These are phyloP conservation scores for Hylaeus anthracinus DNA, from an alignment of 1,140 invertebrate genomes.

Conservation along the genomic window DNA sequence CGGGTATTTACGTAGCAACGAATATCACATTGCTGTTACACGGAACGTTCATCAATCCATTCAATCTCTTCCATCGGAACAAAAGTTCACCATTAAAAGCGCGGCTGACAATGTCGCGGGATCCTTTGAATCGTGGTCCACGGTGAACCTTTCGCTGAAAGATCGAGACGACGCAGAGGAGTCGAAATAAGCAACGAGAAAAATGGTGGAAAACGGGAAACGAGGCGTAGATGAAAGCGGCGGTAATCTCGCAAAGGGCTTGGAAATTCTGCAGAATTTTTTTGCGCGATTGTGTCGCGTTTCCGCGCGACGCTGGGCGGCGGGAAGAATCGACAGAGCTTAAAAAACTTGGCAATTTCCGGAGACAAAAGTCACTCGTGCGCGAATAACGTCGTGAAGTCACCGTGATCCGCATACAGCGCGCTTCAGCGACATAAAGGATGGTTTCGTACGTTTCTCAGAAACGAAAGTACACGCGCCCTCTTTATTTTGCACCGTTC, in stretches of 20 bases:
- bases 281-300: neutral
- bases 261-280: neutral
- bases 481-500: neutral
- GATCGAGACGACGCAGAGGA: neutral
- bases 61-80: neutral
- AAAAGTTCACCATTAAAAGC: neutral
- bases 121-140: no score
- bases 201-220: neutral
- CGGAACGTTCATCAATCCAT: no score
- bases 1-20: no score
- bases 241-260: neutral
- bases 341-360: slow-evolving; percentile 9
- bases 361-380: neutral
- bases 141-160: neutral
- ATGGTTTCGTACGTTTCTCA: slow-evolving; percentile 1
- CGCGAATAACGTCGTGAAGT: slow-evolving; percentile 11
- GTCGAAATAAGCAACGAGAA: neutral
- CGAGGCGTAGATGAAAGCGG: no score
- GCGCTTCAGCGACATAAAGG: neutral
- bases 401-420: neutral
- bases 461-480: neutral
- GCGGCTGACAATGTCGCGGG: neutral
- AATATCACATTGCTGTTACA: no score
- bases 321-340: neutral
- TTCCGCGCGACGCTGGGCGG: neutral